Percentiles rank a stretch among this genome's conserved stretches.
Conservation (phyloP, 2,113 vertebrate species). For the Oceanites oceanicus region DNA sequence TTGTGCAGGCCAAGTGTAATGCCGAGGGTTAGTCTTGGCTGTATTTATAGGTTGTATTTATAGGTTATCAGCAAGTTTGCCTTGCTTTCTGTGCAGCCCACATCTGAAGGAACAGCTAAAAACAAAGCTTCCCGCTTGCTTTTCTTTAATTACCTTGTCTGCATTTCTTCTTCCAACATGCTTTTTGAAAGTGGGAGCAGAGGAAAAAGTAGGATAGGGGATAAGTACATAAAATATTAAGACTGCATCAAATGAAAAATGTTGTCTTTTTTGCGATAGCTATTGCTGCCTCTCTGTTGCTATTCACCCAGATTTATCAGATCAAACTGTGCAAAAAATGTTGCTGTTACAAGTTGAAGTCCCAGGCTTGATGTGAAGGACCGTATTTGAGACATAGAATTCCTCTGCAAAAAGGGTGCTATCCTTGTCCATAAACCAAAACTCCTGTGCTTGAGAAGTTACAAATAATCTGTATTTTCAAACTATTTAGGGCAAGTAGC, state of each 20-base stretch:
- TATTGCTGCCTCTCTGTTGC: background rate
- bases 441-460: background rate
- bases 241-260: background rate
- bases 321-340: background rate
- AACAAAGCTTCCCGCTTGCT: background rate
- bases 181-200: background rate
- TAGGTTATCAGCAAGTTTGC: background rate
- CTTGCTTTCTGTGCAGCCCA: background rate
- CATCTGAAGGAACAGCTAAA: background rate
- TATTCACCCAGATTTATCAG: background rate
- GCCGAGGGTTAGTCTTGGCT: background rate
- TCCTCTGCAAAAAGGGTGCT: background rate
- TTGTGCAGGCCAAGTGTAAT: background rate
- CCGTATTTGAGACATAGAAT: too few species aligned
- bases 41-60: background rate
- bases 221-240: background rate
- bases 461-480: background rate
- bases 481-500: background rate
- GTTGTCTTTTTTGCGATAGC: background rate
- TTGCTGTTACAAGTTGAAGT: background rate
- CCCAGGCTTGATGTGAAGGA: background rate
- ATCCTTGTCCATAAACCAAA: background rate
- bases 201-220: background rate
- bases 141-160: background rate
- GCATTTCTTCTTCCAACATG: background rate